phyloP scores from a whole-genome alignment of 2,113 vertebrate species.

The Circaetus gallicus region DNA sequence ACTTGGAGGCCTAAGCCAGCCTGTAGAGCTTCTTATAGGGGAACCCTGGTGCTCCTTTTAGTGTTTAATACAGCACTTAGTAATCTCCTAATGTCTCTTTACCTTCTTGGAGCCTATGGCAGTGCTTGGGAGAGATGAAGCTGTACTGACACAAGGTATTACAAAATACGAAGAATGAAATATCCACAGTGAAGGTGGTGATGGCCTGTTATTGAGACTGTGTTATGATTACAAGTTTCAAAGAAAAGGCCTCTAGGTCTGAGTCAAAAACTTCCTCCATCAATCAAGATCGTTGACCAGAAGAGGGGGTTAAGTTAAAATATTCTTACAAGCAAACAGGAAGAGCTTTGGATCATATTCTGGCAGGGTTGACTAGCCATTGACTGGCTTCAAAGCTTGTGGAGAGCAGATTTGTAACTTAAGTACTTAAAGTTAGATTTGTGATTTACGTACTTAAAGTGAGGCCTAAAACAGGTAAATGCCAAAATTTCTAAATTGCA shows the following conservation, averaged over 20 bases:
- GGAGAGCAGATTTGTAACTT: neutral
- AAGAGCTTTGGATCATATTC: neutral
- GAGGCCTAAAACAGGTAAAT: neutral
- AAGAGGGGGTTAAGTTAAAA: neutral
- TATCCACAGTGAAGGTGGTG: neutral
- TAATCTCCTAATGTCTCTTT: neutral
- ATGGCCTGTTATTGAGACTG: neutral
- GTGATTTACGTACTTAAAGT: neutral
- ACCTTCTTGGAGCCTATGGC: neutral
- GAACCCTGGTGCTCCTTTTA: neutral
- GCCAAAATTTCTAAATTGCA: neutral
- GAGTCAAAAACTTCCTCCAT: neutral
- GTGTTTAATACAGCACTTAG: neutral
- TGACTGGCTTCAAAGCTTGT: neutral
- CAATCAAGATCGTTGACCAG: neutral
- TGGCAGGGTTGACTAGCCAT: neutral
- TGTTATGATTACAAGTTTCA: neutral
- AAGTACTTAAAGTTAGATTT: neutral
- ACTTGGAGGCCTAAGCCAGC: neutral
- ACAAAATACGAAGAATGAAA: neutral
- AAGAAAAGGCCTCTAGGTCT: neutral
- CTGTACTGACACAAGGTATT: neutral
- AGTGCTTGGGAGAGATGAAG: neutral
- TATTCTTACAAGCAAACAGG: neutral
- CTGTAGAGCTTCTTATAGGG: neutral